Base-by-base conservation (phyloP, 2,888 invertebrate genomes). In the Thereva unica region DNA sequence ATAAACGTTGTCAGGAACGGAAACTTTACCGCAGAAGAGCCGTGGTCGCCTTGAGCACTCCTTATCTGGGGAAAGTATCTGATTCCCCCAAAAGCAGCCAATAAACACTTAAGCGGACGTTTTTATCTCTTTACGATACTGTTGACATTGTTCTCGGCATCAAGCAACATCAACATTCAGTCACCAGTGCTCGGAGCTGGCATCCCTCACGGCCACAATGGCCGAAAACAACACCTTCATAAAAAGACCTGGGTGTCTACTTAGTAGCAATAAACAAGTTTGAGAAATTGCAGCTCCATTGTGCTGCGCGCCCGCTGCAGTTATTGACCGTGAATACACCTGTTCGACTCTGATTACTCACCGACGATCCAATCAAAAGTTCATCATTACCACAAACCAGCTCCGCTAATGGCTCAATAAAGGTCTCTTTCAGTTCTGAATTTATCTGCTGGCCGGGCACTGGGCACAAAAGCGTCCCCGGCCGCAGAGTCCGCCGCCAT, bases 371-470 rank as follows among this genome's bases (percentile, higher is more conserved):
- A 64, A 64, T 64, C 64, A 64, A 64, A 64, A 64, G 64, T 64
- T 64, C 64, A 64, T 64, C 64, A 64, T 64, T 53, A 64, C 64
- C 64, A 53, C 53, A 61, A 61, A 50, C 61, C 61, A 61, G 64
- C 64, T 37, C 53, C 53, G 53, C 53, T 64, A 64, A 64, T 64
- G 64, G 53, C 64, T 42, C 64, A 53, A 64, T 64, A 64, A 64
- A 52, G 64, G 53, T 64, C 53, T 50, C 53, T 64, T 64, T 64
- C 53, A 53, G 61, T 41, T 61, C 50, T 50, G 50, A 61, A 61
- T 50, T 59, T 61, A 61, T 61, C 49, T 23, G 61, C 50, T 61
- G 41, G 12, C 61, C 61, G 45, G 37, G 45, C 44, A 44, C 44
- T 4, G 57, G 3, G 61, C 10, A n/a, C 40, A 61, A 40, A 61